Conservation (phyloP, 2,888 invertebrate genomes). For the Adelphocoris suturalis region DNA sequence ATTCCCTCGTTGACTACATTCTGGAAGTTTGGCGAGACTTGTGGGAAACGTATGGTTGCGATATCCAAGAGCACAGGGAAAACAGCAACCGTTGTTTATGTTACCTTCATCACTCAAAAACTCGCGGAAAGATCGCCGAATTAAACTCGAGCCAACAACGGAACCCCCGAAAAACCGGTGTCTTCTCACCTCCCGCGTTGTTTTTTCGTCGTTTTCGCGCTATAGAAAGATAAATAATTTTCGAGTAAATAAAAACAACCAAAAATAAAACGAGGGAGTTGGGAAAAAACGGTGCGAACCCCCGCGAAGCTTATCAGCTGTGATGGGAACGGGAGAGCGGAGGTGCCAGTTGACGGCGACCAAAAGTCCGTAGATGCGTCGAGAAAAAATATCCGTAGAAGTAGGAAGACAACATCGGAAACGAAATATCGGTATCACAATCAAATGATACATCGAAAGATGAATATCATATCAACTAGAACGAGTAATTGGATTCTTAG, state of each 20-base stretch:
- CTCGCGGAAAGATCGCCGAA: background rate
- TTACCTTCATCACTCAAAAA: background rate
- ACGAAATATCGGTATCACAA: background rate
- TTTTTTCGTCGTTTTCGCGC: background rate
- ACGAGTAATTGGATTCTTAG: no score
- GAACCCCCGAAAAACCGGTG: background rate
- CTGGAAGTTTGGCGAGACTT: background rate
- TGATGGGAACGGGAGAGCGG: constrained; percentile 22
- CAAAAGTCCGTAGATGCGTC: background rate
- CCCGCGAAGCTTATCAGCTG: constrained; percentile 63
- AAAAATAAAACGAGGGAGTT: constrained; percentile 39
- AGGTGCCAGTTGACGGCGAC: background rate
- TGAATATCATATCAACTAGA: no score
- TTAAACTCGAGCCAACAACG: background rate
- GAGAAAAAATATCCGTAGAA: background rate
- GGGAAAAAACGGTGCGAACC: constrained; percentile 40
- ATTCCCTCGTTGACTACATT: background rate
- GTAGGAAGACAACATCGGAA: background rate
- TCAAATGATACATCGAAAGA: no score
- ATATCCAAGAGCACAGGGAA: background rate
- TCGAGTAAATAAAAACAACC: constrained; percentile 60
- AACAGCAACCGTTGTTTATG: background rate
- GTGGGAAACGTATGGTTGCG: constrained; percentile 14
- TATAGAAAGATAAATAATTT: background rate
- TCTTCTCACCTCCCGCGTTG: background rate